Evolutionary conservation across 2,797 vertebrate genomes (phyloP), one percentile per base, ranked within the genome.

Genomic region (Pelodytes ibericus): DNA sequence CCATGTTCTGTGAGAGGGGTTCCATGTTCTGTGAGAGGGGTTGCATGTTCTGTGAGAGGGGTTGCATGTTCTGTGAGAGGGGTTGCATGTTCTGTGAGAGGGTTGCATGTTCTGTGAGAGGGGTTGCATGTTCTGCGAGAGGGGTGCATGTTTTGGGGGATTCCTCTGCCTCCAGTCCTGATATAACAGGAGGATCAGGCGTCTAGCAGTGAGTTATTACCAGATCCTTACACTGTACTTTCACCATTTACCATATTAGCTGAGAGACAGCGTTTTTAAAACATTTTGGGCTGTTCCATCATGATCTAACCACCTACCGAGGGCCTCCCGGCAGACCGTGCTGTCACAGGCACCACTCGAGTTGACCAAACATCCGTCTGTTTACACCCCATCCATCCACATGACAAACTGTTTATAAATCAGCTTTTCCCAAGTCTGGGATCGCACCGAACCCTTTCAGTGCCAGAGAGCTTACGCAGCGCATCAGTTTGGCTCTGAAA

Each of bases 201-300:
- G 18, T 10, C 44, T 0, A n/a, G 44, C 44, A 4, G 4, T 2
- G 44, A n/a, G 44, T 15, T 47, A 16, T n/a, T 36, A 10, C 2
- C 29, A 39, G 33, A 39, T 63, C 30, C 60, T 39, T 36, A n/a
- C 30, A 63, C n/a, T n/a, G 22, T 60, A 47, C 24, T 26, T 22
- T n/a, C 25, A 30, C 5, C 51, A 18, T n/a, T 75, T 75, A 63
- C 66, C 74, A 69, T 75, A 70, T 75, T 75, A 69, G 74, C 41
- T 70, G 31, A 41, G 22, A 41, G 41, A 30, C n/a, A 11, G 13
- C 3, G 3, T 31, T 41, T 64, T 44, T 39, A n/a, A n/a, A n/a
- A n/a, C n/a, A 3, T 62, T 22, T 36, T 31, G 4, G 33, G 25
- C 3, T 20, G 3, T 64, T 44, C 41, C 3, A 16, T 65, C 56